These are phyloP conservation scores for Rhinichthys klamathensis DNA, from an alignment of 2,113 vertebrate species.

Conservation along the genomic window DNA sequence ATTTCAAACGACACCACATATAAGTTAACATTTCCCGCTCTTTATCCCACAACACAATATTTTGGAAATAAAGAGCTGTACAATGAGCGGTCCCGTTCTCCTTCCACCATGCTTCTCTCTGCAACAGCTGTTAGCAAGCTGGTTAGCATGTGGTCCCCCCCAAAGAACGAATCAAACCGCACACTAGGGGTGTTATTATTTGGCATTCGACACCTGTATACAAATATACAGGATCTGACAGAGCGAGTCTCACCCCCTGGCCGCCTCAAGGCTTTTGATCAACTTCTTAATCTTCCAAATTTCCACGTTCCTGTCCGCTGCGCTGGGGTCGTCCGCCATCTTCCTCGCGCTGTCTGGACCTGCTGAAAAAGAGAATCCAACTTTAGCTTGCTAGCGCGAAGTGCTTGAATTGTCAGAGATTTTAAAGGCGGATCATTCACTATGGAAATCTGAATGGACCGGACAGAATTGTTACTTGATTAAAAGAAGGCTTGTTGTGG, in stretches of 20 bases:
- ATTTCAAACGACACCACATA: not conserved
- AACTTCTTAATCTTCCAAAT: constrained; percentile 99
- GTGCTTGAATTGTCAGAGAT: not conserved
- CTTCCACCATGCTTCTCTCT: constrained; percentile 5
- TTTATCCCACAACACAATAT: not conserved
- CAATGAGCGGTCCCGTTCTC: not conserved
- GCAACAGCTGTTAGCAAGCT: constrained; percentile 50
- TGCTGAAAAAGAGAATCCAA: constrained; percentile 53
- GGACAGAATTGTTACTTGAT: not conserved
- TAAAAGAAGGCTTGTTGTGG: not conserved
- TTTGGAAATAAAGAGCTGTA: too few relatives aligned
- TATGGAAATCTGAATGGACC: not conserved
- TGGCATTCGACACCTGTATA: not conserved
- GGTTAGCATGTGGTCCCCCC: constrained; percentile 22
- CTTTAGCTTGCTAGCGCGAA: constrained; percentile 32
- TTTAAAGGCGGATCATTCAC: too few relatives aligned
- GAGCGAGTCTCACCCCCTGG: constrained; percentile 84
- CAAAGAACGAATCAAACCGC: not conserved
- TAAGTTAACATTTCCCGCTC: not conserved
- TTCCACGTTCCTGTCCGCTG: constrained; percentile 98
- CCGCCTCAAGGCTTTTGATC: constrained; percentile 97
- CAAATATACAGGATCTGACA: not conserved
- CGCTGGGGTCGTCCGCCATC: constrained; percentile 99
- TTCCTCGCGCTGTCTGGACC: constrained; percentile 82
- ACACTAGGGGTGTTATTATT: not conserved